A percentile compares a stretch with the other conserved stretches of the same genome.
Evolutionary conservation across 2,113 vertebrate species (phyloP).

Genomic region (Callionymus lyra): DNA sequence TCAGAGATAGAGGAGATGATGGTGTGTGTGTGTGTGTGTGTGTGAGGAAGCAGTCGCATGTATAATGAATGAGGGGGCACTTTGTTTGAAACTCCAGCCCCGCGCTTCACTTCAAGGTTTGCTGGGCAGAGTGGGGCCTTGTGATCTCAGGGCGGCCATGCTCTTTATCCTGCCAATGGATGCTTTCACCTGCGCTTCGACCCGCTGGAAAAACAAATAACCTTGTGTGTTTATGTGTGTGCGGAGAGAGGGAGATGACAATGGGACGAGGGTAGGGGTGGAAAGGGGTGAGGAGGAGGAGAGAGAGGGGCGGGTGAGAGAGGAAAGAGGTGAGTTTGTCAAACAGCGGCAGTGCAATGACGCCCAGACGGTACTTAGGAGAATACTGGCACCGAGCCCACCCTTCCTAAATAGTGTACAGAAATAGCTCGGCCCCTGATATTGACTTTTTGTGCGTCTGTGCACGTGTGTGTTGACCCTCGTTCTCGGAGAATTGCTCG

Average conservation of each 20-base stretch:
- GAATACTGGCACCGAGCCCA: conserved; percentile 59
- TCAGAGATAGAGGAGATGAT: conserved; percentile 40
- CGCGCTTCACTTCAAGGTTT: conserved; percentile 62
- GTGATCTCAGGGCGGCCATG: conserved; percentile 54
- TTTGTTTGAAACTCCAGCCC: conserved; percentile 69
- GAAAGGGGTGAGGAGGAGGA: conserved; percentile 38
- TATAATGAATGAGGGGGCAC: conserved; percentile 77
- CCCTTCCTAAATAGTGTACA: conserved; percentile 69
- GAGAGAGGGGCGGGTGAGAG: conserved; percentile 36
- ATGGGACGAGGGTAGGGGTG: conserved; percentile 14
- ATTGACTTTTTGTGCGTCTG: conserved; percentile 61
- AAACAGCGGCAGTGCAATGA: conserved; percentile 62
- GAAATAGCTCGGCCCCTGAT: conserved; percentile 69
- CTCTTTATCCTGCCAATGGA: conserved; percentile 53
- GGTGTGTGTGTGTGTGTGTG: conserved; percentile 64
- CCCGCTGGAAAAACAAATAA: conserved; percentile 71
- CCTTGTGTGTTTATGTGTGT: conserved; percentile 35
- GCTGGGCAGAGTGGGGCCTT: conserved; percentile 60
- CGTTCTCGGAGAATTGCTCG: too few relatives aligned
- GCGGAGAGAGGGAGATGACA: conserved; percentile 8
- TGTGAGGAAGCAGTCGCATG: conserved; percentile 71
- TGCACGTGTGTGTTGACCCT: conserved; percentile 5
- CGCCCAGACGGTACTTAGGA: conserved; percentile 57
- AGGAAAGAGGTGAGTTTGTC: conserved; percentile 58
- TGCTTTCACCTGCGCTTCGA: conserved; percentile 58